Base-by-base conservation (phyloP, 2,797 vertebrate genomes). In the Paedocypris micromegethes region DNA sequence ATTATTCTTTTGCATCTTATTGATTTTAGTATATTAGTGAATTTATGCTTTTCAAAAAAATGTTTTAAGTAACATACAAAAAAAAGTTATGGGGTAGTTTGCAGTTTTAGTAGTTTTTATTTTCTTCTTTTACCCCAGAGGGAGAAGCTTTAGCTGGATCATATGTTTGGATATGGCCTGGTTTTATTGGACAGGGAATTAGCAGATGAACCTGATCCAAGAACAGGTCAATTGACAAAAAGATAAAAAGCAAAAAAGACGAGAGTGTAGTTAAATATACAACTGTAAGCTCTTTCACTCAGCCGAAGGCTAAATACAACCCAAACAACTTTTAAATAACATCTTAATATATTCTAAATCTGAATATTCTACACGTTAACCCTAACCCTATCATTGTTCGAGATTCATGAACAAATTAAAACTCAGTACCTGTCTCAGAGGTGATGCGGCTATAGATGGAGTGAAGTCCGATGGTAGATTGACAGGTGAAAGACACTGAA, bases 381-480 rank as follows among this genome's bases (percentile, higher is more conserved):
- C n/a, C n/a, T n/a, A n/a, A n/a, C n/a, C n/a, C 23, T 23, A 23
- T 23, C 23, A 23, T 23, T 23, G 23, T 23, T 23, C 23, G 23
- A 23, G 23, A 23, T 23, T 23, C 23, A 23, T 23, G 23, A 23
- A 23, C 23, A 23, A 23, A 23, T 23, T 23, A 23, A 23, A 23
- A 23, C 23, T 23, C 23, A 23, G n/a, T 88, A 91, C 89, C 89
- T 90, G 86, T 73, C 86, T 82, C 63, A 89, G 66, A 74, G 87
- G 85, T 51, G 89, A 90, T 47, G 88, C 84, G 77, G 87, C 83
- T 62, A 91, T 77, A 74, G 89, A 86, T 69, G 88, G 89, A 66
- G 89, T 90, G 79, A 86, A 89, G 86, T 89, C 82, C 68, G 85
- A 47, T 52, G 89, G 88, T 2, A 91, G 81, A 80, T 80, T 84